Evolutionary conservation across 92 coral and sea anemone genomes (phyloP).

Genomic region (Porites rus): DNA sequence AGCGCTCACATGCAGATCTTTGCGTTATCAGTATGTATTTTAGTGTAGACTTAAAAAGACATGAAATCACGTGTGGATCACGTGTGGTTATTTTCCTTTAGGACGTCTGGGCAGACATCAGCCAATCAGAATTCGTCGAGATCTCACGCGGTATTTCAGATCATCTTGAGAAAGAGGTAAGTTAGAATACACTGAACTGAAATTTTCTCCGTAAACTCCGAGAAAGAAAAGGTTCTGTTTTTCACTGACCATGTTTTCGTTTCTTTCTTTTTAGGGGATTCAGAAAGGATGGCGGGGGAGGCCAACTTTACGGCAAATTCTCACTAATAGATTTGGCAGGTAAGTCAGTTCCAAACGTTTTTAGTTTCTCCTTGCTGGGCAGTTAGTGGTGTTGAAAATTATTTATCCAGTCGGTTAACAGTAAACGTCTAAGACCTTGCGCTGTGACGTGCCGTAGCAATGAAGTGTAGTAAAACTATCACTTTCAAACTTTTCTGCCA

Average conservation of each 20-base stretch:
- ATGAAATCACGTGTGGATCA: too few species aligned
- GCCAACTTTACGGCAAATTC: conserved; percentile 94
- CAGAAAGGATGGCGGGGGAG: conserved; percentile 97
- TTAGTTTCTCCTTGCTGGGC: not conserved
- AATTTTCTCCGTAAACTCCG: too few species aligned
- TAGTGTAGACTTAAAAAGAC: too few species aligned
- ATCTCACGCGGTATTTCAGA: conserved; percentile 98
- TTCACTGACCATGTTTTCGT: not conserved
- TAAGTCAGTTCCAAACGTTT: conserved; percentile 17
- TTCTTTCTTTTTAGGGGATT: conserved; percentile 70
- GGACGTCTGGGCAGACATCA: conserved; percentile 98
- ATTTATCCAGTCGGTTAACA: not conserved
- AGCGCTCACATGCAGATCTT: too few species aligned
- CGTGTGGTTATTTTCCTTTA: conserved; percentile 6
- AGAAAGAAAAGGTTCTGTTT: not conserved
- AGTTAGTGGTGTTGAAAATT: not conserved
- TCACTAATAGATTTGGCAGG: conserved; percentile 98
- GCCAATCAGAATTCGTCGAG: conserved; percentile 99
- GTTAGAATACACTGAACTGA: too few species aligned
- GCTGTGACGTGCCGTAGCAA: too few species aligned
- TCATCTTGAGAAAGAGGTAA: conserved; percentile 92
- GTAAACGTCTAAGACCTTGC: too few species aligned
- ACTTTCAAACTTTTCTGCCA: too few species aligned
- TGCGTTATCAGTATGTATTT: not conserved
- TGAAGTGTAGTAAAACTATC: too few species aligned